These are phyloP conservation scores for Mongoloraphidia duomilia DNA, from an alignment of 2,888 invertebrate species.

Conservation along the genomic window DNA sequence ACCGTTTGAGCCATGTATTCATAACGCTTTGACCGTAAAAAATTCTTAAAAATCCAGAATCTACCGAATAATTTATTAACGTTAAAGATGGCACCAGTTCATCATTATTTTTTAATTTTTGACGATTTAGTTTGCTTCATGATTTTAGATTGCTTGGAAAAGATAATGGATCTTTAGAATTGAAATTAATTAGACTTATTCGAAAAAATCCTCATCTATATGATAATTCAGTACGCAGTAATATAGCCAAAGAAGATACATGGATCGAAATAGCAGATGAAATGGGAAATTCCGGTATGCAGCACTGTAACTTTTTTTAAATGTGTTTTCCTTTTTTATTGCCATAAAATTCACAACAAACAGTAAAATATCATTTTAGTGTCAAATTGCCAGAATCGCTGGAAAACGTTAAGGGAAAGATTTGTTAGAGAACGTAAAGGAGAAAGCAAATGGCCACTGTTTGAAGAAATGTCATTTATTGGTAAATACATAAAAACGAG, in stretches of 20 bases:
- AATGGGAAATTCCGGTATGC: slow-evolving; percentile 15
- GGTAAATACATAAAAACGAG: slow-evolving; percentile 14
- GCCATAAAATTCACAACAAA: not conserved
- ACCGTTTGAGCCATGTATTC: too few relatives aligned
- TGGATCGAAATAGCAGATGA: slow-evolving; percentile 25
- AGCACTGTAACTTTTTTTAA: not conserved
- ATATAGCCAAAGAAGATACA: slow-evolving; percentile 21
- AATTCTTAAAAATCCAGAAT: too few relatives aligned
- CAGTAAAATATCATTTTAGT: slow-evolving; percentile 16
- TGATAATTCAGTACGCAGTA: too few relatives aligned
- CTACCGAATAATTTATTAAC: too few relatives aligned
- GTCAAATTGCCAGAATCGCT: slow-evolving; percentile 23
- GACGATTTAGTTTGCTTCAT: too few relatives aligned
- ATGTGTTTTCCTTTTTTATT: slow-evolving; percentile 7
- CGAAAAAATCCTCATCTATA: too few relatives aligned
- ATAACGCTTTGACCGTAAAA: too few relatives aligned
- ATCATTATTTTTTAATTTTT: too few relatives aligned
- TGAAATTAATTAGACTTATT: too few relatives aligned
- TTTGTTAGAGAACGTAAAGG: slow-evolving; percentile 28
- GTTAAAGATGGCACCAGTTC: too few relatives aligned
- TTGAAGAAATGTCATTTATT: slow-evolving; percentile 15
- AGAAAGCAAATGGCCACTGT: slow-evolving; percentile 15
- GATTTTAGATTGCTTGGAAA: too few relatives aligned
- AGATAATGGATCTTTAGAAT: too few relatives aligned
- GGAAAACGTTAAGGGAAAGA: slow-evolving; percentile 29